phyloP scores from a whole-genome alignment of 1,140 invertebrate species.

The Musca vetustissima region DNA sequence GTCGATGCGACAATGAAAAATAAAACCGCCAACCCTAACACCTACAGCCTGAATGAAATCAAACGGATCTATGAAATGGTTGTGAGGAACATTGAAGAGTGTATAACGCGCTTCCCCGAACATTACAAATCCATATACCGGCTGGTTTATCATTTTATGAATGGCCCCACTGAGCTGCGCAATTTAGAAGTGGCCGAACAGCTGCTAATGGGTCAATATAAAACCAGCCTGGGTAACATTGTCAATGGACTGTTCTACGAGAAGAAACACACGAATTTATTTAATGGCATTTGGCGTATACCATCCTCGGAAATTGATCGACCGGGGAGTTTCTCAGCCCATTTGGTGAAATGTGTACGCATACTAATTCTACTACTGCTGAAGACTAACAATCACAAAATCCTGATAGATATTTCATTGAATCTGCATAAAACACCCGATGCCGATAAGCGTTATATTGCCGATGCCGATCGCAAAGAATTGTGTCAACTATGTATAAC shows the following conservation, averaged over 20 bases:
- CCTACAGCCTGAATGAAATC: slow-evolving; percentile 55
- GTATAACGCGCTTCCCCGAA: slow-evolving; percentile 80
- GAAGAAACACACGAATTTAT: slow-evolving; percentile 83
- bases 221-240: slow-evolving; percentile 63
- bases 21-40: slow-evolving; percentile 46
- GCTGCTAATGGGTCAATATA: slow-evolving; percentile 70
- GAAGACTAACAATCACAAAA: slow-evolving; percentile 76
- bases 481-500: slow-evolving; percentile 29
- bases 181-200: slow-evolving; percentile 71
- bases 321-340: slow-evolving; percentile 86
- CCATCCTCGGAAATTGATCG: slow-evolving; percentile 87
- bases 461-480: slow-evolving; percentile 33
- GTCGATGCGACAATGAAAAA: slow-evolving; percentile 32
- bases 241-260: slow-evolving; percentile 83
- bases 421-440: slow-evolving; percentile 80
- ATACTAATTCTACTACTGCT: slow-evolving; percentile 80
- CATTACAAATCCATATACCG: slow-evolving; percentile 93
- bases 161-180: slow-evolving; percentile 66
- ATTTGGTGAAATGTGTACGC: slow-evolving; percentile 83
- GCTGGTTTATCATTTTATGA: slow-evolving; percentile 80
- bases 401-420: slow-evolving; percentile 77
- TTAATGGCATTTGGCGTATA: slow-evolving; percentile 92
- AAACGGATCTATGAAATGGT: slow-evolving; percentile 62
- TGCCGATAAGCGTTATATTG: slow-evolving; percentile 63
- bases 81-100: slow-evolving; percentile 78